Evolutionary conservation across 2,888 invertebrate genomes (phyloP).

Genomic region (Drosophila phalerata): DNA sequence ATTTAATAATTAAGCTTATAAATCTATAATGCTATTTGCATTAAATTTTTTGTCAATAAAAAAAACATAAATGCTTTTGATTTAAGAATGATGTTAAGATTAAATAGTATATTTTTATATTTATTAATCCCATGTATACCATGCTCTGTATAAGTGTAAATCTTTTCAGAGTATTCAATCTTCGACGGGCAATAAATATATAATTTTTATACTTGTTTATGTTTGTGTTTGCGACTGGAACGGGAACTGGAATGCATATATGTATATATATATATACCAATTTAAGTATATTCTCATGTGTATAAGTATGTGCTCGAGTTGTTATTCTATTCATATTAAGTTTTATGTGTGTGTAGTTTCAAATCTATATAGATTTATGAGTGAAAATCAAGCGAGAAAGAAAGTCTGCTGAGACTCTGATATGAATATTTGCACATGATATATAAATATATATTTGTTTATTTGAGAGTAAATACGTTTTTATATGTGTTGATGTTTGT

Average conservation of each 20-base stretch:
- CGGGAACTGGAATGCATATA: conserved; percentile 18
- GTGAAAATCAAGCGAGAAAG: conserved; percentile 10
- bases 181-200: neutral
- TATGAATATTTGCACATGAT: conserved; percentile 3
- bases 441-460: neutral
- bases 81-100: neutral
- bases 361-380: conserved; percentile 14
- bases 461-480: neutral
- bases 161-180: conserved; percentile 15
- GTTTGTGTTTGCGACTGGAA: conserved; percentile 19
- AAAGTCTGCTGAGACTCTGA: conserved; percentile 4
- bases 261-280: neutral
- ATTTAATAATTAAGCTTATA: neutral
- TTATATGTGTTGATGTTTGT: neutral
- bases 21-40: too few species aligned
- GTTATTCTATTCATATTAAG: conserved; percentile 7
- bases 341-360: neutral
- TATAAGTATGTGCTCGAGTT: neutral
- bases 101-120: neutral
- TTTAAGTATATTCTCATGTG: conserved; percentile 1
- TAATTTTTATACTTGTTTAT: neutral
- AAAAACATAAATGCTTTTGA: too few species aligned
- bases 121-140: too few species aligned
- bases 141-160: too few species aligned
- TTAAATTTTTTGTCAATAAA: too few species aligned